A percentile compares a stretch with the other conserved stretches of the same genome.
Conservation (phyloP, 2,888 invertebrate species). For the Folsomia candida region DNA sequence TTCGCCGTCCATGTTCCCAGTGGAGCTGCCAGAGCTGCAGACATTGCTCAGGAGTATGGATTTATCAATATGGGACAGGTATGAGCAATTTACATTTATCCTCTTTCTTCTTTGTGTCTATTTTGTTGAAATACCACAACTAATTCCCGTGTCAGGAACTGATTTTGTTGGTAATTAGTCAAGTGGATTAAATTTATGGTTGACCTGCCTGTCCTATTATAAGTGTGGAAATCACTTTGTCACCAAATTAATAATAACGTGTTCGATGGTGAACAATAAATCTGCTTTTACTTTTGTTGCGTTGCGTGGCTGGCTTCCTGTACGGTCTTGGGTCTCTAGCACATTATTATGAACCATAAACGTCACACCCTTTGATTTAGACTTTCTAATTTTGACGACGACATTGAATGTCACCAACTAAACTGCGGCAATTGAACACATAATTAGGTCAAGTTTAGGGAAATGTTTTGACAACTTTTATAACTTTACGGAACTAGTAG, state of each 20-base stretch:
- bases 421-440: slow-evolving; percentile 2
- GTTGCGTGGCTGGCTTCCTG: slow-evolving; percentile 11
- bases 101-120: too few species aligned
- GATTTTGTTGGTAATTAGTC: too few species aligned
- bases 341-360: not conserved
- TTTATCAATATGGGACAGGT: slow-evolving; percentile 57
- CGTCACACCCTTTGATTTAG: slow-evolving; percentile 6
- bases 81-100: slow-evolving; percentile 48
- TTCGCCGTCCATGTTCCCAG: slow-evolving; percentile 58
- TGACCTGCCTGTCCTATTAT: too few species aligned
- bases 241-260: not conserved
- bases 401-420: slow-evolving; percentile 8
- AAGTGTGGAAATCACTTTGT: not conserved
- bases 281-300: not conserved
- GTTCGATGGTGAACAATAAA: not conserved
- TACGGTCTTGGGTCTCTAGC: not conserved
- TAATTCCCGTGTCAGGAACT: too few species aligned
- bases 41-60: slow-evolving; percentile 57
- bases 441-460: slow-evolving; percentile 21
- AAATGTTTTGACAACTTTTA: slow-evolving; percentile 10
- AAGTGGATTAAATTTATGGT: too few species aligned
- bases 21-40: slow-evolving; percentile 53
- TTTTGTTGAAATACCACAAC: not conserved
- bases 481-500: not conserved
- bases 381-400: slow-evolving; percentile 15